Percentiles rank a stretch among this genome's conserved stretches.
phyloP scores from a whole-genome alignment of 2,888 invertebrate species.

The Tortrix viridana region DNA sequence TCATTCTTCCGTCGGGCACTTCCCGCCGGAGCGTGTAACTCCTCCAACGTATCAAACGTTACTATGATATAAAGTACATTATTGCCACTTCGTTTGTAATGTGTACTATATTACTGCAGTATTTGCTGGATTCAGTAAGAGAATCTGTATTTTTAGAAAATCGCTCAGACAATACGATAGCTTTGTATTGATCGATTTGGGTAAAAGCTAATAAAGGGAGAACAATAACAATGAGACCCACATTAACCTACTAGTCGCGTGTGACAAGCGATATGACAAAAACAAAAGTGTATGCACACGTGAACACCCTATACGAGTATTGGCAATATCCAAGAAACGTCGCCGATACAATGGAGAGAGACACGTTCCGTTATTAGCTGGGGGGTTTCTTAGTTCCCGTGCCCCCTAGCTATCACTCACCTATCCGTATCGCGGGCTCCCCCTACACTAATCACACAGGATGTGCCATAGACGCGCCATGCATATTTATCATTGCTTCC shows the following conservation, averaged over 20 bases:
- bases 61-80: constrained; percentile 51
- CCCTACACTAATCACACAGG: constrained; percentile 82
- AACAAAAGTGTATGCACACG: constrained; percentile 74
- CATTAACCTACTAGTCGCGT: constrained; percentile 46
- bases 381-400: constrained; percentile 72
- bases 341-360: constrained; percentile 76
- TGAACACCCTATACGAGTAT: constrained; percentile 76
- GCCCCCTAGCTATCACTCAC: constrained; percentile 82
- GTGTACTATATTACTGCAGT: background rate
- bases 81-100: constrained; percentile 2
- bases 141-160: too few species aligned
- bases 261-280: constrained; percentile 63
- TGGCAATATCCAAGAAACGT: constrained; percentile 82
- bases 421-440: constrained; percentile 75
- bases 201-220: constrained; percentile 26
- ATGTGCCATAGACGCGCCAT: constrained; percentile 81
- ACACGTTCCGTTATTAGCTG: constrained; percentile 77
- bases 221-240: constrained; percentile 44
- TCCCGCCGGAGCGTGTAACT: constrained; percentile 63
- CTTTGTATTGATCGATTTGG: constrained; percentile 7
- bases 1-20: constrained; percentile 57
- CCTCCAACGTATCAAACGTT: constrained; percentile 43
- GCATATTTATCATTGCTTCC: constrained; percentile 82
- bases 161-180: background rate
- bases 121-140: background rate